These are phyloP conservation scores for Delichon dasypus DNA, from an alignment of 2,797 vertebrate genomes.

Conservation along the genomic window DNA sequence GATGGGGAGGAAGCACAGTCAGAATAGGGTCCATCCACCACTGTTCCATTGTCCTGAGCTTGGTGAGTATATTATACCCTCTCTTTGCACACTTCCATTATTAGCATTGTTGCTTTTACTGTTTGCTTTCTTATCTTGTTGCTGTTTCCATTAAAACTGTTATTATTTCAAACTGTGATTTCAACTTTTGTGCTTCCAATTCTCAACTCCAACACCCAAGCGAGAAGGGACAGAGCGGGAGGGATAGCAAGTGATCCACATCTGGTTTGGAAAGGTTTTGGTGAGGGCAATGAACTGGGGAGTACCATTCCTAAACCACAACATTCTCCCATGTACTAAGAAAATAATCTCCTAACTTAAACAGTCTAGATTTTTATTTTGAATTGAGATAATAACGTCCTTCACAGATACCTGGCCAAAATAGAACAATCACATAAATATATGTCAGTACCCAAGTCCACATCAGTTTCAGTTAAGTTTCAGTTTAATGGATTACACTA, in stretches of 20 bases:
- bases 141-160: background rate
- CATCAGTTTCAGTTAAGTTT: background rate
- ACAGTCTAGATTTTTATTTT: background rate
- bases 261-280: background rate
- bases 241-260: fast-evolving
- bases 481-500: background rate
- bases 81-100: background rate
- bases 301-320: background rate
- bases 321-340: background rate
- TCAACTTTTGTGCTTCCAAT: background rate
- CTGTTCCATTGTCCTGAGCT: background rate
- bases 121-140: background rate
- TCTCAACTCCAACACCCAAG: background rate
- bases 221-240: fast-evolving
- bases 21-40: fast-evolving
- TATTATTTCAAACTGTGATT: background rate
- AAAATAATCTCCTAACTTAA: background rate
- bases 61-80: background rate
- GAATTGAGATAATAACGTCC: background rate
- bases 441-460: background rate
- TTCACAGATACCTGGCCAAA: background rate
- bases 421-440: background rate
- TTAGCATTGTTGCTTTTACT: background rate
- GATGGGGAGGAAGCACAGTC: fast-evolving
- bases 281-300: background rate